A percentile compares a stretch with the other conserved stretches of the same genome.
phyloP scores from a whole-genome alignment of 2,113 vertebrate species.

The Quiscalus mexicanus region DNA sequence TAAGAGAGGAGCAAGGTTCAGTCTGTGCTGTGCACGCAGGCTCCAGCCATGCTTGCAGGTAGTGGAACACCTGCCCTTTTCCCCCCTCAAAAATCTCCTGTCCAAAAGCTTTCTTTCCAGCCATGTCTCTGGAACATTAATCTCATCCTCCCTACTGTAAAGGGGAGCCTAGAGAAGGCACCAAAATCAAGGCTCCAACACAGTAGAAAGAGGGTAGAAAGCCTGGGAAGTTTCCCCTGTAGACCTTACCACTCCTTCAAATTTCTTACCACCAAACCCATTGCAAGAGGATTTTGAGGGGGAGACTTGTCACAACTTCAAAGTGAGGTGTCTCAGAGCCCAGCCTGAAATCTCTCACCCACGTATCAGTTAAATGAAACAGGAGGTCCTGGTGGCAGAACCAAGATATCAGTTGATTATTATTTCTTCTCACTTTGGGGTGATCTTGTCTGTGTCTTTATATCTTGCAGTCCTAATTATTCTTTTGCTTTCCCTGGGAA shows the following conservation, averaged over 20 bases:
- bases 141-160: background rate
- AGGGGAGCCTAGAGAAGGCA: background rate
- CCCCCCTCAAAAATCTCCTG: background rate
- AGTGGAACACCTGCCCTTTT: background rate
- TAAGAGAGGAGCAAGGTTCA: background rate
- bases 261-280: background rate
- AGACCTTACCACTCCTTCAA: background rate
- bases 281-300: background rate
- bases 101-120: background rate
- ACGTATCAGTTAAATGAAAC: background rate
- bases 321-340: background rate
- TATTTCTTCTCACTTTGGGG: background rate
- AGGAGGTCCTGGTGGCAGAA: background rate
- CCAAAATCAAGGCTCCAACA: background rate
- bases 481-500: background rate
- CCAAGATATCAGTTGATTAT: background rate
- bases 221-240: background rate
- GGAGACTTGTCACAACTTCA: background rate
- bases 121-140: background rate
- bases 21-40: rapidly evolving
- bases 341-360: background rate
- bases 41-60: background rate
- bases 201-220: background rate
- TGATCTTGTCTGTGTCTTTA: background rate
- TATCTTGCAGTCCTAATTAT: background rate